Evolutionary conservation across 2,113 vertebrate species (phyloP).

Genomic region (Thunnus thynnus): DNA sequence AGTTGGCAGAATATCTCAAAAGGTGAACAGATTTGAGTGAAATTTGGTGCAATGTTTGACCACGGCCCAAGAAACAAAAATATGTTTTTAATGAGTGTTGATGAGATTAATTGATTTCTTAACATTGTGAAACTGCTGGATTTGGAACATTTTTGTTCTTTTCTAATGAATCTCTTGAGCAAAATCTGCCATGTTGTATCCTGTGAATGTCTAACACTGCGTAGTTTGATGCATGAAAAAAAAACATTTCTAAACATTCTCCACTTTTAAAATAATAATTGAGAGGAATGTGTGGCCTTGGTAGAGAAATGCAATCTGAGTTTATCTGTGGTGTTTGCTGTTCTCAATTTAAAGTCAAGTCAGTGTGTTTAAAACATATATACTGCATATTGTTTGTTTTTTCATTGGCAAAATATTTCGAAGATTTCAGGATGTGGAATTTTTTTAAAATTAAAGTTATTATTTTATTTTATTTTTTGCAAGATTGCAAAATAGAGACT

Average conservation of each 20-base stretch:
- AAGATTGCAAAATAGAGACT: neutral
- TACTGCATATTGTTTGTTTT: neutral
- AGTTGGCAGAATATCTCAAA: too few relatives aligned
- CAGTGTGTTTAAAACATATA: neutral
- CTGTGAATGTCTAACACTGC: neutral
- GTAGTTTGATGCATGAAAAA: neutral
- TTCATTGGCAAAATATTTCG: neutral
- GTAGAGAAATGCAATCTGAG: neutral
- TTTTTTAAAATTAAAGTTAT: too few relatives aligned
- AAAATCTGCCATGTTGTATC: too few relatives aligned
- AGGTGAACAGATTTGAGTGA: too few relatives aligned
- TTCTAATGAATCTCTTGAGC: too few relatives aligned
- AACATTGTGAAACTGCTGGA: too few relatives aligned
- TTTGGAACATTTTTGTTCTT: too few relatives aligned
- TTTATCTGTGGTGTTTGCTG: neutral
- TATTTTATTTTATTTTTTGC: neutral
- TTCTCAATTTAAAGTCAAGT: neutral
- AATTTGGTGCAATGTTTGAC: too few relatives aligned
- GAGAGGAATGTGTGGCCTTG: conserved; percentile 7
- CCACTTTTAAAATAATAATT: neutral
- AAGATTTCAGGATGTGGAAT: neutral
- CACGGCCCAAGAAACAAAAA: too few relatives aligned
- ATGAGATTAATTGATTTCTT: too few relatives aligned
- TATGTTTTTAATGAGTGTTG: too few relatives aligned
- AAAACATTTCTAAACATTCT: neutral